Percentiles rank a stretch among this genome's conserved stretches.
phyloP scores from a whole-genome alignment of 2,797 vertebrate species.

The Toxotes lorentzi region DNA sequence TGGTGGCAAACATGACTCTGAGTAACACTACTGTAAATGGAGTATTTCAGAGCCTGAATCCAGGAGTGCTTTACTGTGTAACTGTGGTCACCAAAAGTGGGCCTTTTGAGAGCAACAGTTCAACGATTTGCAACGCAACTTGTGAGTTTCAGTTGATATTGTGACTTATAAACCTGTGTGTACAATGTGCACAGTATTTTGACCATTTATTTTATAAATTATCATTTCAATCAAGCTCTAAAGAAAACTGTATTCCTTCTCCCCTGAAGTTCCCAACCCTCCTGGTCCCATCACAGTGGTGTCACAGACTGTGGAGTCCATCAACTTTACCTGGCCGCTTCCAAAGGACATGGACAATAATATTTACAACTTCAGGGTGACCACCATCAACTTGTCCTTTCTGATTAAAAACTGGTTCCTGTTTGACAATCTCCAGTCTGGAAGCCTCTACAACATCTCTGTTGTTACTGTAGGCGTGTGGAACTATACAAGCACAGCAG shows the following conservation, averaged over 20 bases:
- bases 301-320: conserved; percentile 53
- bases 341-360: conserved; percentile 68
- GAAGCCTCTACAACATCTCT: conserved; percentile 53
- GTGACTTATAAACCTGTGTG: background rate
- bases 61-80: conserved; percentile 72
- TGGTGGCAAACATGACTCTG: background rate
- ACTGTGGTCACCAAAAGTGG: conserved; percentile 62
- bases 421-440: conserved; percentile 50
- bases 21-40: background rate
- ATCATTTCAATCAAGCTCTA: background rate
- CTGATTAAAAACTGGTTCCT: background rate
- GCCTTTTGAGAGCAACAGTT: background rate
- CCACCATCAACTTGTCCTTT: accelerated
- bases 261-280: conserved; percentile 78
- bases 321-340: conserved; percentile 74
- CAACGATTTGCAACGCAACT: conserved; percentile 63
- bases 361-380: conserved; percentile 68
- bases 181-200: background rate
- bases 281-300: conserved; percentile 65
- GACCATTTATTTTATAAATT: background rate
- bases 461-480: conserved; percentile 68
- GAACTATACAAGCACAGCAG: conserved; percentile 65
- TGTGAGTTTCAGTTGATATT: conserved; percentile 68
- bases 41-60: conserved; percentile 29
- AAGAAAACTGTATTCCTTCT: background rate